Evolutionary conservation across 2,797 vertebrate genomes (phyloP).

Genomic region (Syncerus caffer): DNA sequence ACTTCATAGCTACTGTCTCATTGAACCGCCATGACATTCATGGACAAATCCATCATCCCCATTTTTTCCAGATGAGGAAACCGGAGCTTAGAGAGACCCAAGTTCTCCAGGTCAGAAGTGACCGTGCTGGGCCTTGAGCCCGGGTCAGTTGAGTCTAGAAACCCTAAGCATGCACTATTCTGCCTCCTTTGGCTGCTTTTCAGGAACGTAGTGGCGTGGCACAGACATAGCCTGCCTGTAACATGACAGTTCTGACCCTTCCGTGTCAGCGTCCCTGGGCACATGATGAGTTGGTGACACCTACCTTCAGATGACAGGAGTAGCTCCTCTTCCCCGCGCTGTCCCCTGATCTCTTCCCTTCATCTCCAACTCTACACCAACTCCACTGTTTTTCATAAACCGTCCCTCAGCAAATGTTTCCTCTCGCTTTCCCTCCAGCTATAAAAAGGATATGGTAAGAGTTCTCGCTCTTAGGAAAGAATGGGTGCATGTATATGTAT

Average conservation of each 20-base stretch:
- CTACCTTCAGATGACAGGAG: background rate
- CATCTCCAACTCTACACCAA: background rate
- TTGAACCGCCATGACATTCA: background rate
- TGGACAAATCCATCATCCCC: background rate
- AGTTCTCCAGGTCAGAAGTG: background rate
- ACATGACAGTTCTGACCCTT: too few species aligned
- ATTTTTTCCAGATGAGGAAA: background rate
- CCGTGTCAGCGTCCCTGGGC: fast-evolving
- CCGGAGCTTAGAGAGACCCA: background rate
- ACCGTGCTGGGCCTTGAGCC: background rate
- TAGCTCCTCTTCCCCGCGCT: background rate
- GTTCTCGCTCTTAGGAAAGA: background rate
- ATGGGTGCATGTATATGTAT: background rate
- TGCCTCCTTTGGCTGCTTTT: background rate
- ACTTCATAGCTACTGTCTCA: fast-evolving
- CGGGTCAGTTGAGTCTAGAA: background rate
- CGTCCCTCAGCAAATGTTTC: background rate
- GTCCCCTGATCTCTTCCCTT: background rate
- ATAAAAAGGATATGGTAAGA: background rate
- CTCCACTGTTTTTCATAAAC: background rate
- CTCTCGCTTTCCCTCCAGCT: background rate
- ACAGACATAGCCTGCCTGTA: background rate
- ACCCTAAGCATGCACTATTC: background rate
- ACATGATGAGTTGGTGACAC: fast-evolving
- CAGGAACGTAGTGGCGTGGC: fast-evolving